Conservation (phyloP, 2,888 invertebrate species). For the Eudasyphora cyanicolor region DNA sequence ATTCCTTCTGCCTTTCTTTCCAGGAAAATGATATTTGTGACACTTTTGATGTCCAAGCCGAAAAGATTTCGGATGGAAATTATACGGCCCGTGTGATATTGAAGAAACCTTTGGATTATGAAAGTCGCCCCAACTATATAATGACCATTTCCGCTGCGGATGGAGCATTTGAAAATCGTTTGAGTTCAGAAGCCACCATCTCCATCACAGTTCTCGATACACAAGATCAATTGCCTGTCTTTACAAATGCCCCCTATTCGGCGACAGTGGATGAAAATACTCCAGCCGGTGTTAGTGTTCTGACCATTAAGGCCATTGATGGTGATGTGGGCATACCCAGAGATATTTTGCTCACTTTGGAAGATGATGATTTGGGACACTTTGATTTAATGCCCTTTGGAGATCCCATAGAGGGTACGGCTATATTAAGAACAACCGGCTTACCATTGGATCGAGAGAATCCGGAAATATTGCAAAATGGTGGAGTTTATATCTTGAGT, state of each 20-base stretch:
- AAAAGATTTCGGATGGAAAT: constrained; percentile 85
- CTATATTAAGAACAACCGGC: constrained; percentile 84
- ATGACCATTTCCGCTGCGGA: constrained; percentile 86
- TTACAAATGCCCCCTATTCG: constrained; percentile 90
- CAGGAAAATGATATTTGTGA: constrained; percentile 85
- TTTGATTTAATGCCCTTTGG: constrained; percentile 83
- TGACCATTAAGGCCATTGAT: constrained; percentile 88
- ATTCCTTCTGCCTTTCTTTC: constrained; percentile 29
- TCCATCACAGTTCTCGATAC: constrained; percentile 89
- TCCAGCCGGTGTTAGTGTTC: constrained; percentile 83
- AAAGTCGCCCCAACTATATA: constrained; percentile 87
- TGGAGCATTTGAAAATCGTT: constrained; percentile 82
- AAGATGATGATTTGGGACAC: constrained; percentile 86
- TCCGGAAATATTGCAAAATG: constrained; percentile 86
- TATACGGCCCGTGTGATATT: constrained; percentile 86
- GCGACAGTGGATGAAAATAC: constrained; percentile 89
- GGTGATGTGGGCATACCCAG: constrained; percentile 90
- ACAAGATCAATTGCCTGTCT: constrained; percentile 91
- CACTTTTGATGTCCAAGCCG: constrained; percentile 85
- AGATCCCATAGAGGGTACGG: constrained; percentile 81
- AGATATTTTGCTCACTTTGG: constrained; percentile 84
- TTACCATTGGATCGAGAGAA: constrained; percentile 88
- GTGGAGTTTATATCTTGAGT: constrained; percentile 88
- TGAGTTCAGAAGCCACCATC: constrained; percentile 86
- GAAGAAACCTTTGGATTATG: constrained; percentile 87